phyloP scores from a whole-genome alignment of 2,797 vertebrate genomes.

The Merluccius polli region DNA sequence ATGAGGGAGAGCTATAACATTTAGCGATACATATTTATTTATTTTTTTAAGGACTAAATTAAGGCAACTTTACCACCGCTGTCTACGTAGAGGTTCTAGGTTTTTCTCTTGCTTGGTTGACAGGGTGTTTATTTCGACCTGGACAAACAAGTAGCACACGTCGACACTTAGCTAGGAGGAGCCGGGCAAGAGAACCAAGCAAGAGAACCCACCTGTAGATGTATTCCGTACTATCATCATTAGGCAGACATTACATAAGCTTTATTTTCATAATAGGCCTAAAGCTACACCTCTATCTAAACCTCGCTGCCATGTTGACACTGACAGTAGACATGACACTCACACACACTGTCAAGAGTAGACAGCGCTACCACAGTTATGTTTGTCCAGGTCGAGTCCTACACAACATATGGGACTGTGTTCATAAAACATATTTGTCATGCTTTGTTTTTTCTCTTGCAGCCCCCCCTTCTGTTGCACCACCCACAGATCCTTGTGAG shows the following conservation, averaged over 20 bases:
- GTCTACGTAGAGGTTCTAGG: not conserved
- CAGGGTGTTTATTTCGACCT: too few relatives aligned
- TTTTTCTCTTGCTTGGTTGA: not conserved
- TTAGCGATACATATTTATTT: too few relatives aligned
- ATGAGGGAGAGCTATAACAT: too few relatives aligned
- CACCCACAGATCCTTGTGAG: constrained; percentile 40
- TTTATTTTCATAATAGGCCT: too few relatives aligned
- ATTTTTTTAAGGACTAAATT: too few relatives aligned
- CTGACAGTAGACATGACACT: too few relatives aligned
- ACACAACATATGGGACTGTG: not conserved
- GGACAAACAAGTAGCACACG: too few relatives aligned
- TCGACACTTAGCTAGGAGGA: too few relatives aligned
- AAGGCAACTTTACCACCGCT: not conserved
- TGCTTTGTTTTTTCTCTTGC: not conserved
- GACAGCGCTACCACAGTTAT: too few relatives aligned
- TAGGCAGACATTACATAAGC: not conserved
- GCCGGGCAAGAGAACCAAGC: too few relatives aligned
- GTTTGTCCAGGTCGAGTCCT: not conserved
- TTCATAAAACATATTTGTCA: not conserved
- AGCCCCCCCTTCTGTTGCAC: not conserved
- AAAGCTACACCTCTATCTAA: not conserved
- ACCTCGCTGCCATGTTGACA: too few relatives aligned
- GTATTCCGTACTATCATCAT: not conserved
- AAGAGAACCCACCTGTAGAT: constrained; percentile 26
- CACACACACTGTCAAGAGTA: too few relatives aligned